phyloP scores from a whole-genome alignment of 1,140 invertebrate species.

The Formica exsecta region DNA sequence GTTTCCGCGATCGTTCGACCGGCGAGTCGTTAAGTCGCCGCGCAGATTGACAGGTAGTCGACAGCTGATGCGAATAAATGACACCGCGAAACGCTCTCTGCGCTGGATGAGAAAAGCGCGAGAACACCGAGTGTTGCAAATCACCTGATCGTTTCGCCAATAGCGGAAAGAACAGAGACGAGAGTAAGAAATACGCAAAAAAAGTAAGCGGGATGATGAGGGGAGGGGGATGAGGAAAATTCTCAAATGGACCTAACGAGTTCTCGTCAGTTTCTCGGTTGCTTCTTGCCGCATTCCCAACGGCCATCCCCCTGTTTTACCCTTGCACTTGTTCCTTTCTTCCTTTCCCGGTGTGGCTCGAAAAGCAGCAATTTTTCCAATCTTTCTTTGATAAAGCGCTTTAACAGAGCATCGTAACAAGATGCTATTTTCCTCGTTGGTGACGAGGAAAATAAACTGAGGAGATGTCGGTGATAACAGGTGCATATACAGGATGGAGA shows the following conservation, averaged over 20 bases:
- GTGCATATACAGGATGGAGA: background rate
- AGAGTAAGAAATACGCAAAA: background rate
- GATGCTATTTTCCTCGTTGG: slow-evolving; percentile 41
- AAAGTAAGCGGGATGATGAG: background rate
- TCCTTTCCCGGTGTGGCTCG: background rate
- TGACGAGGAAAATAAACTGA: slow-evolving; percentile 43
- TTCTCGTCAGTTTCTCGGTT: slow-evolving; percentile 45
- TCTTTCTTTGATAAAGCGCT: slow-evolving; percentile 45
- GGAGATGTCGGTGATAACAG: slow-evolving; percentile 5
- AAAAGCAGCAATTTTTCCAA: slow-evolving; percentile 53
- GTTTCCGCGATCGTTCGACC: background rate
- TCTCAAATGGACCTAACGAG: slow-evolving; percentile 61
- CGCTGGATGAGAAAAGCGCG: background rate
- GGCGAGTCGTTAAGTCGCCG: background rate
- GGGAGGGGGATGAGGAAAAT: background rate
- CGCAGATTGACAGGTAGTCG: background rate
- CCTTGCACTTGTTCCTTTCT: background rate
- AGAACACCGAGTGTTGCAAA: background rate
- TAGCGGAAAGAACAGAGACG: background rate
- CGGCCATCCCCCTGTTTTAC: background rate
- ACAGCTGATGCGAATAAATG: slow-evolving; percentile 6
- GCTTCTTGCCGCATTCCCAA: slow-evolving; percentile 29
- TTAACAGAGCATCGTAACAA: slow-evolving; percentile 53
- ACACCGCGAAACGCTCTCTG: background rate
- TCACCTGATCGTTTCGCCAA: slow-evolving; percentile 1